Evolutionary conservation across 1,140 invertebrate genomes (phyloP), one percentile per base, ranked within the genome.

Genomic region (Rhyacophila brunnea): DNA sequence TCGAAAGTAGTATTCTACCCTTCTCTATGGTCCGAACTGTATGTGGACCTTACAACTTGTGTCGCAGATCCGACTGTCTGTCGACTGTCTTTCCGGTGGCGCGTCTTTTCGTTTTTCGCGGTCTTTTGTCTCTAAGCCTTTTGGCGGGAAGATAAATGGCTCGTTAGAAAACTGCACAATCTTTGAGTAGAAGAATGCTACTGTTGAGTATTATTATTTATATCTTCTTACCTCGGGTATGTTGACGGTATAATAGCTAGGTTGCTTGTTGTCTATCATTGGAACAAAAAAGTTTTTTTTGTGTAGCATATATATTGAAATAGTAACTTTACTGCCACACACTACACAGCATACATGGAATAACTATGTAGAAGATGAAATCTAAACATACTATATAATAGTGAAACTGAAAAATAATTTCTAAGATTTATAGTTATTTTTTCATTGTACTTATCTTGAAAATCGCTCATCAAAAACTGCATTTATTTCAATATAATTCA

Each of bases 81-180:
- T 62, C 60, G 54, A 35, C 54, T 58, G 55, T 64, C 58, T 49
- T 60, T 64, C 58, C 57, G 62, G 62, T 59, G 20, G 36, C 32
- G 47, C 23, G n/a, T 36, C 52, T 58, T 42, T 60, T 59, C 54
- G 15, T 60, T 57, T 54, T 54, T 60, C 7, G 11, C 50, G 50
- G 57, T 38, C 58, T 64, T 64, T 60, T 64, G 58, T 64, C 62
- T 64, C 46, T 59, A 55, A 56, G 56, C 62, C 62, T 64, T 64
- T 57, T 51, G 45, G 48, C 47, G 35, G 54, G 53, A 64, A 64
- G 62, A 64, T 64, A 64, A 64, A 64, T 64, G 58, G 58, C 62
- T 64, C 53, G 62, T 64, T 64, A 64, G 23, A 60, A 60, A 64
- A 59, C 45, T 64, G 61, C 51, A 59, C 45, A 56, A 51, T 56